Base-by-base conservation (phyloP, 2,888 invertebrate genomes). In the Torymus auratus region DNA sequence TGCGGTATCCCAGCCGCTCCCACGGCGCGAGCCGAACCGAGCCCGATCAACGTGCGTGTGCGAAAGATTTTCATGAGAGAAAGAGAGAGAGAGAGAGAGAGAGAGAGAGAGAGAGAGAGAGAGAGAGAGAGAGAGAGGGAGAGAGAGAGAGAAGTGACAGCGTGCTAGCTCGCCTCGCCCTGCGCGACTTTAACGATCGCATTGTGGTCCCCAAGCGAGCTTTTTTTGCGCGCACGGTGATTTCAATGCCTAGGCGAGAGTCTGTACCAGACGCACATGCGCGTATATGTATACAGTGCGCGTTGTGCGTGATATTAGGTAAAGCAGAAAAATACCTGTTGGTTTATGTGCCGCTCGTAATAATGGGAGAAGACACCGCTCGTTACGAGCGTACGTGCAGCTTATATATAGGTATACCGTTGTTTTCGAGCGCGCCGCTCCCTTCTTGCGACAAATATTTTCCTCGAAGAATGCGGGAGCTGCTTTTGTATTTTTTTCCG, bases 221-320 rank as follows among this genome's bases (percentile, higher is more conserved):
- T 72, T 23, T 70, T 70, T 70, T 50, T 65, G 13, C 58, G 52
- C n/a, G 12, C 58, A 12, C 56, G 69, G 73, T 69, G 79, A 73
- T 58, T 68, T 73, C 52, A 74, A 74, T 56, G 73, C 73, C 28
- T 79, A 41, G 12, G 7, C 41, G 7, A 41, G 41, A 41, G 5
- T 7, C 41, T 41, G 41, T 10, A 7, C 1, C 28, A 5, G 7
- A 28, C 28, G 5, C 28, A 5, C 28, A 28, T 2, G 28, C 28
- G 28, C 7, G 7, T 41, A 41, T 41, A 7, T 7, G 7, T 41
- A 41, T 41, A 7, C 7, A 41, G 23, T 17, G 52, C 55, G 20
- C 2, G n/a, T 13, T 41, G 23, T n/a, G 55, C 17, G 23, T 23
- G 14, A 17, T 41, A 41, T 15, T 15, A 28, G 52, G 5, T 17